These are phyloP conservation scores for Drosophila guanche DNA, from an alignment of 1,140 invertebrate species.

Conservation along the genomic window DNA sequence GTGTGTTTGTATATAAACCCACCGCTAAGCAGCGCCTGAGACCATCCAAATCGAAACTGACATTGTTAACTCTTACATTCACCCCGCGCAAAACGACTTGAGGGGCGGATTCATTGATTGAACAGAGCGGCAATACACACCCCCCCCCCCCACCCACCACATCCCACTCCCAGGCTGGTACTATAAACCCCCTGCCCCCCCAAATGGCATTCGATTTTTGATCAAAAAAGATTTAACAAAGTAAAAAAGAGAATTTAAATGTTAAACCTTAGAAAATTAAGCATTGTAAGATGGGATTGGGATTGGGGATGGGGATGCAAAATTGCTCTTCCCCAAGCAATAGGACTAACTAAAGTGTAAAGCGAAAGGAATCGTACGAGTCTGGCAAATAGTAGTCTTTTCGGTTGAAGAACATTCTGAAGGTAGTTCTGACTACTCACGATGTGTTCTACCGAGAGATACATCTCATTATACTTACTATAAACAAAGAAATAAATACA, in stretches of 20 bases:
- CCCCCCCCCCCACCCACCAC: too few species aligned
- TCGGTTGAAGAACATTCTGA: too few species aligned
- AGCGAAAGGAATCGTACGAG: too few species aligned
- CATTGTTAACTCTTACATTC: constrained; percentile 81
- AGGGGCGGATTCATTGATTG: constrained; percentile 12
- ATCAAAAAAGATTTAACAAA: constrained; percentile 5
- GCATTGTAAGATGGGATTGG: too few species aligned
- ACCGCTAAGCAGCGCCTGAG: constrained; percentile 43
- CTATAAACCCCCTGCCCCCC: neutral
- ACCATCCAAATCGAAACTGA: constrained; percentile 77
- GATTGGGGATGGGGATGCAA: too few species aligned
- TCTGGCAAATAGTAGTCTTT: too few species aligned
- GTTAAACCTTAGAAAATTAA: neutral
- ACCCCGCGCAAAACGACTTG: constrained; percentile 61
- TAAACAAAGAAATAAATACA: constrained; percentile 15
- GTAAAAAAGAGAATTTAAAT: neutral
- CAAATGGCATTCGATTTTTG: constrained; percentile 62
- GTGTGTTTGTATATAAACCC: constrained; percentile 39
- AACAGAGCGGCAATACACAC: constrained; percentile 37
- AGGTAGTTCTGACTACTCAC: too few species aligned
- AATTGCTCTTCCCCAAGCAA: too few species aligned
- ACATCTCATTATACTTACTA: neutral
- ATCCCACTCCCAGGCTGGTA: constrained; percentile 9
- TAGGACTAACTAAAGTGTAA: too few species aligned
- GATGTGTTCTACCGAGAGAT: too few species aligned